Base-by-base conservation (phyloP, 2,888 invertebrate species). In the Helleia helle region DNA sequence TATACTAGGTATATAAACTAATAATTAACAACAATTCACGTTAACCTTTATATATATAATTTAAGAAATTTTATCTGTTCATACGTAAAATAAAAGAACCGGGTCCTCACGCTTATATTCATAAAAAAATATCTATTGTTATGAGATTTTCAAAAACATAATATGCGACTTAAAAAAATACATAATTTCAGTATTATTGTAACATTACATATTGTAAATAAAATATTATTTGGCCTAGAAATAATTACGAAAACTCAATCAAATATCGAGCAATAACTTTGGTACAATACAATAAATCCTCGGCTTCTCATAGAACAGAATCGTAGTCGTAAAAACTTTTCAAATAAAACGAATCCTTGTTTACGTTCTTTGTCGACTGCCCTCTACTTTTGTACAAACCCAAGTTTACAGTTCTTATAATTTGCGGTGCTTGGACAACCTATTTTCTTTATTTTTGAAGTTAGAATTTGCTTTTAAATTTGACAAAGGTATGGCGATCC, bases 281-380 rank as follows among this genome's bases (percentile, higher is more conserved):
- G 71, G 67, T 59, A 59, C 59, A 56, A 71, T n/a, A 43, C 38
- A 43, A 44, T 44, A 28, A 31, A 36, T 41, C 36, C 30, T 25
- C 38, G 37, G 38, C 30, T 44, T 36, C 45, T 39, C 25, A 40
- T 41, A 42, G 25, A 56, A 67, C 61, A 68, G 65, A 70, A 68
- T 69, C 63, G 59, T 59, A 58, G 62, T 65, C 61, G 62, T 67
- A 57, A 56, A 60, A 79, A 79, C 69, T 77, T 79, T 76, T 65
- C 71, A 69, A 75, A 79, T 77, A 77, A 77, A 76, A 70, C 64
- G 67, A 64, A 61, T 59, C 59, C 63, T 70, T 73, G 72, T 77
- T 75, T 73, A 68, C 70, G 68, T 58, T 69, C 68, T 60, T 60
- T 60, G 18, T 37, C 27, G n/a, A 34, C 34, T 38, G 26, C 60